Conservation (phyloP, 2,797 vertebrate species). For the Lophotriccus pileatus region DNA sequence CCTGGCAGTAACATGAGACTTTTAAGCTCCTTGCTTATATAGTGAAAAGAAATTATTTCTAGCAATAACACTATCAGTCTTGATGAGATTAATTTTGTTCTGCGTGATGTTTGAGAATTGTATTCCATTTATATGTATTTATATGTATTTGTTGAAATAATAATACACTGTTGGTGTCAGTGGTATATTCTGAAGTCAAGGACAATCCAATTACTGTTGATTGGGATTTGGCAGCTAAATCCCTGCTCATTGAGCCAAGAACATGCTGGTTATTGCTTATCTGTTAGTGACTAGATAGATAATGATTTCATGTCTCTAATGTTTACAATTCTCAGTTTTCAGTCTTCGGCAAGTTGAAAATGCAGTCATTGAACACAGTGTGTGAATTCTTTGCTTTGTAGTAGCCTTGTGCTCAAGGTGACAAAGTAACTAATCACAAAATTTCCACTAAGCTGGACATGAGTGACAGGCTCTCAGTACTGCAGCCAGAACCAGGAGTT, state of each 20-base stretch:
- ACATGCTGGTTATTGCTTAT: constrained; percentile 27
- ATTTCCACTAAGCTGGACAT: fast-evolving
- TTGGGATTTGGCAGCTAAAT: constrained; percentile 55
- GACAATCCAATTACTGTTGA: constrained; percentile 39
- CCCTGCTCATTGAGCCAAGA: constrained; percentile 20
- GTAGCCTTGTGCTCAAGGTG: neutral
- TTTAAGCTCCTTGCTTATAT: neutral
- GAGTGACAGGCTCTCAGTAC: neutral
- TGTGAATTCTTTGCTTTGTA: neutral
- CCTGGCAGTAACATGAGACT: neutral
- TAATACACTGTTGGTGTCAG: neutral
- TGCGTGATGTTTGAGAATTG: neutral
- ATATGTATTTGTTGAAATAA: neutral
- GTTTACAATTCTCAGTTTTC: neutral
- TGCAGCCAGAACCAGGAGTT: neutral
- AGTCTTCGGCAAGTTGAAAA: neutral
- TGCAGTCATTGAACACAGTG: neutral
- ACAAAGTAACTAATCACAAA: neutral
- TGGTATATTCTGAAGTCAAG: constrained; percentile 28
- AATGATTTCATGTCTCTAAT: neutral
- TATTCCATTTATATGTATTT: neutral
- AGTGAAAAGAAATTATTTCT: neutral
- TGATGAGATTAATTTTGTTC: neutral
- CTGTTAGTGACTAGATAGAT: constrained; percentile 9
- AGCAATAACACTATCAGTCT: neutral